phyloP scores from a whole-genome alignment of 2,888 invertebrate species.

The Dryococelus australis region DNA sequence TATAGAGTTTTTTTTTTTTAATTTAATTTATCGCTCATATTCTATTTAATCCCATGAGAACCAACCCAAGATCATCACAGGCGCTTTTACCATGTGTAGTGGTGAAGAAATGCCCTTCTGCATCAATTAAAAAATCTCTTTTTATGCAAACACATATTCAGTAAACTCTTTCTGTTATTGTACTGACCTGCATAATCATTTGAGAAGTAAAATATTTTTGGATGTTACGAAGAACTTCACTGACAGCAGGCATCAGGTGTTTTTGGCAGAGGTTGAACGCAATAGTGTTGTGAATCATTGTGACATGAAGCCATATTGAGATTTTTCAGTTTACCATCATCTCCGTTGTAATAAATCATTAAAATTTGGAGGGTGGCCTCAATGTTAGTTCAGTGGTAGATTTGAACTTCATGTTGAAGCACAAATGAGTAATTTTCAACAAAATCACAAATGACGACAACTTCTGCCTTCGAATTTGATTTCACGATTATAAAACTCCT shows the following conservation, averaged over 20 bases:
- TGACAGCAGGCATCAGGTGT: background rate
- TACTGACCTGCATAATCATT: background rate
- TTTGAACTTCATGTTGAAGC: background rate
- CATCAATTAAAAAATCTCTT: background rate
- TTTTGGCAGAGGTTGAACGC: background rate
- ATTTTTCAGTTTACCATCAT: background rate
- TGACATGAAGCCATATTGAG: background rate
- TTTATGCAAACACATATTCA: background rate
- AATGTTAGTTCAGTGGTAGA: background rate
- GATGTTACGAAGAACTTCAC: too few relatives aligned
- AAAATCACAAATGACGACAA: background rate
- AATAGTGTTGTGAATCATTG: background rate
- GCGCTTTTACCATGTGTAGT: background rate
- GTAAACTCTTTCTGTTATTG: background rate
- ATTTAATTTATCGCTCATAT: too few relatives aligned
- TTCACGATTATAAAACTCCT: background rate
- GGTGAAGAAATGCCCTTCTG: background rate
- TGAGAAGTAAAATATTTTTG: too few relatives aligned
- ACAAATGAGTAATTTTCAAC: slow-evolving; percentile 24
- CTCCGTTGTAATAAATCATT: background rate
- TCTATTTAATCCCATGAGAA: too few relatives aligned
- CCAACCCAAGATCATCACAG: background rate
- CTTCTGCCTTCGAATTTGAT: background rate
- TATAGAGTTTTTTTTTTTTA: too few relatives aligned
- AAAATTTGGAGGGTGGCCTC: background rate